phyloP scores from a whole-genome alignment of 2,113 vertebrate species.

The Gorsachius goisagi region DNA sequence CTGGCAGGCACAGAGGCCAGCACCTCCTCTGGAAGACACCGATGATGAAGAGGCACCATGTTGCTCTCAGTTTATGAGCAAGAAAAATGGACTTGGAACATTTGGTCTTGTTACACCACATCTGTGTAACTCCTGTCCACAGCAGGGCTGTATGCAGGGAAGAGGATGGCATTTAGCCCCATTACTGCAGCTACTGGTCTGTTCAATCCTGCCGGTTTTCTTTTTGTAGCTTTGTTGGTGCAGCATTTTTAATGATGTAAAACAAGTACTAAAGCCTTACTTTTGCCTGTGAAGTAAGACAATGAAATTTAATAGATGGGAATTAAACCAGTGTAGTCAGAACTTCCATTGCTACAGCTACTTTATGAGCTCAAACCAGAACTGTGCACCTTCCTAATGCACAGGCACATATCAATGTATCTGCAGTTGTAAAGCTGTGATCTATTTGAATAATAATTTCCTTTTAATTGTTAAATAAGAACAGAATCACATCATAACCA shows the following conservation, averaged over 20 bases:
- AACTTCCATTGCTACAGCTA: not conserved
- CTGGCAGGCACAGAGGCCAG: not conserved
- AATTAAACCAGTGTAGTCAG: not conserved
- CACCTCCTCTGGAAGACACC: not conserved
- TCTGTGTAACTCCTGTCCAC: not conserved
- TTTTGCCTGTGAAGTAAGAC: not conserved
- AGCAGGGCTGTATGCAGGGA: too few relatives aligned
- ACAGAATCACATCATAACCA: not conserved
- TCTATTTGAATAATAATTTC: not conserved
- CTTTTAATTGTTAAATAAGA: not conserved
- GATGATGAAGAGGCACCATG: not conserved
- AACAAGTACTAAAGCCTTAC: not conserved
- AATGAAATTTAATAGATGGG: not conserved
- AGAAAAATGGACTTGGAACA: not conserved
- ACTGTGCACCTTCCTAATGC: not conserved
- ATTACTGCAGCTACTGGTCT: not conserved
- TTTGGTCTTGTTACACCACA: not conserved
- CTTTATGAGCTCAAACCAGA: not conserved
- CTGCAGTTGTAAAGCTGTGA: not conserved
- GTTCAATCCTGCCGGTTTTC: not conserved
- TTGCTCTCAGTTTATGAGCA: not conserved
- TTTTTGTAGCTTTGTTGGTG: not conserved
- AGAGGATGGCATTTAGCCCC: not conserved
- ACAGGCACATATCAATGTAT: accelerated
- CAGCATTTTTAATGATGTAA: not conserved